Percentiles rank a stretch among this genome's conserved stretches.
phyloP scores from a whole-genome alignment of 2,797 vertebrate species.

The Cryptoprocta ferox region DNA sequence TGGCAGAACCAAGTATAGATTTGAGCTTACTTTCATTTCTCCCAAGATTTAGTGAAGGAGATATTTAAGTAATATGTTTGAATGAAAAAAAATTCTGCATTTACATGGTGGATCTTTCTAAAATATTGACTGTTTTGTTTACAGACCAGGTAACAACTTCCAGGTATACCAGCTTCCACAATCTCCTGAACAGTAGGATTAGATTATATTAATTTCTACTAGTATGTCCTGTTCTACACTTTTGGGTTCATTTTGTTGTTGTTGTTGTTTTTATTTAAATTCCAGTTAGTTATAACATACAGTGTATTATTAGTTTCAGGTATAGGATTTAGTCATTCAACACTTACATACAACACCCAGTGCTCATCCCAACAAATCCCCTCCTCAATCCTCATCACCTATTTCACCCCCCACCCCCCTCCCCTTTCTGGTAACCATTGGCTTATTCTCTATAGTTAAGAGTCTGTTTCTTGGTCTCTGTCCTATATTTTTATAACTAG shows the following conservation, averaged over 20 bases:
- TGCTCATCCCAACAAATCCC: neutral
- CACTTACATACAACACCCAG: neutral
- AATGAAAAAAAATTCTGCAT: slow-evolving; percentile 4
- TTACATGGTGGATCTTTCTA: slow-evolving; percentile 22
- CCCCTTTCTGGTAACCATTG: neutral
- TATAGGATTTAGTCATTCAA: neutral
- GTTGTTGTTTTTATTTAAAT: neutral
- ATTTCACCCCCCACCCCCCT: neutral
- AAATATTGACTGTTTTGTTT: neutral
- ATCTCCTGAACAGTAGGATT: neutral
- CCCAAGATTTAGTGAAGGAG: neutral
- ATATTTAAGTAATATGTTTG: neutral
- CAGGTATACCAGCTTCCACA: neutral
- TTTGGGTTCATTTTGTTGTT: neutral
- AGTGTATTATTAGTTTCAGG: neutral
- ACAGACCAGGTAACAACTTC: neutral
- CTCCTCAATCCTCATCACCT: neutral
- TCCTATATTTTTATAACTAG: neutral
- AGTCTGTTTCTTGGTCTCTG: neutral
- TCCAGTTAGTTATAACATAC: neutral
- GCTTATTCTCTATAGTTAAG: neutral
- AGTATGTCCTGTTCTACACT: neutral
- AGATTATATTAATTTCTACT: neutral
- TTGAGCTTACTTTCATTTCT: slow-evolving; percentile 1
- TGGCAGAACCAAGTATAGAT: neutral